Conservation (phyloP, 2,113 vertebrate genomes). For the Aphelocoma coerulescens region DNA sequence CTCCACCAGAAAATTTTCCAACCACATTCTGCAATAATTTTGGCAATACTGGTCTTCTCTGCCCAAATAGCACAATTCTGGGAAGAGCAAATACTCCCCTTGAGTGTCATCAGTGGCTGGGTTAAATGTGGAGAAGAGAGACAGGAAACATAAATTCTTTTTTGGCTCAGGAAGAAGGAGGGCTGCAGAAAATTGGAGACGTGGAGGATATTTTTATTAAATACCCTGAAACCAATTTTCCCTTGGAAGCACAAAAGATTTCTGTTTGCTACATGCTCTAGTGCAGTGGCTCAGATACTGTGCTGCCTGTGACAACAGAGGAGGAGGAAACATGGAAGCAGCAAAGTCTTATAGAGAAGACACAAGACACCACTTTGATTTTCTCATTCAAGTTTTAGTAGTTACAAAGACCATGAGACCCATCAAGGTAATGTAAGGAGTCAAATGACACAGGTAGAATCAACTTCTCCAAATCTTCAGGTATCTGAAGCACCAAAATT, state of each 20-base stretch:
- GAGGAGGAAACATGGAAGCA: neutral
- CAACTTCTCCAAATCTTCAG: neutral
- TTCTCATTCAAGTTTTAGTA: neutral
- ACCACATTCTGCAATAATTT: neutral
- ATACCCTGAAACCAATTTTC: neutral
- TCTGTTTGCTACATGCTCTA: neutral
- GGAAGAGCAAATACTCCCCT: neutral
- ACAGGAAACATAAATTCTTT: neutral
- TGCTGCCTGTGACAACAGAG: neutral
- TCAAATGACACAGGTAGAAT: neutral
- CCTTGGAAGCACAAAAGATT: neutral
- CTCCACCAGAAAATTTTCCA: neutral
- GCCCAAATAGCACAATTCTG: neutral
- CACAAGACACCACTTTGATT: neutral
- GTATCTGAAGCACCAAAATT: neutral
- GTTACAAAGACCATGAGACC: neutral
- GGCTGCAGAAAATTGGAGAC: neutral
- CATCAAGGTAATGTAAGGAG: neutral
- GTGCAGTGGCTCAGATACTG: neutral
- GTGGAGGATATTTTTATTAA: neutral
- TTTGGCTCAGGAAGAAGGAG: neutral
- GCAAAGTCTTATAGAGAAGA: neutral
- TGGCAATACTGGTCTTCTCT: neutral
- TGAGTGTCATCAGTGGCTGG: neutral
- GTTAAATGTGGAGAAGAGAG: neutral